Evolutionary conservation across 2,888 invertebrate genomes (phyloP).

Genomic region (Drosophila kanekoi): DNA sequence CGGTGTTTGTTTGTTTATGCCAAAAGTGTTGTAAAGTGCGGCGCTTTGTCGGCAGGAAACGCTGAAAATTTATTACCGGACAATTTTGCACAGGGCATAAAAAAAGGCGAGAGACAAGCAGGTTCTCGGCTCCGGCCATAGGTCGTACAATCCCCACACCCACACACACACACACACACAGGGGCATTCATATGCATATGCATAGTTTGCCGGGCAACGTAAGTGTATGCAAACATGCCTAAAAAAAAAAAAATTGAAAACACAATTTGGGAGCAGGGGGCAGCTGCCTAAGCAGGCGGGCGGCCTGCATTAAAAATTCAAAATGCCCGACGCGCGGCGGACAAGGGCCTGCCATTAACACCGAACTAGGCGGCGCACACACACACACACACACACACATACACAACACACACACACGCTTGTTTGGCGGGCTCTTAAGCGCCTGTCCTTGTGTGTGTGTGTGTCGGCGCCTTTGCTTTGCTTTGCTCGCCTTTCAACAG

Average conservation of each 20-base stretch:
- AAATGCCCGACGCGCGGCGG: constrained; percentile 74
- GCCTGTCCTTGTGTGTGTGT: constrained; percentile 28
- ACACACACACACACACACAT: constrained; percentile 20
- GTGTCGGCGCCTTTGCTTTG: constrained; percentile 61
- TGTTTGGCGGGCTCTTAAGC: constrained; percentile 61
- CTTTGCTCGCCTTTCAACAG: constrained; percentile 66
- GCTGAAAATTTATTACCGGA: constrained; percentile 83
- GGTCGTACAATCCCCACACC: not conserved
- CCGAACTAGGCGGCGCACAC: constrained; percentile 49
- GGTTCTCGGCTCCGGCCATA: constrained; percentile 4
- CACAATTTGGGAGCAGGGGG: constrained; percentile 51
- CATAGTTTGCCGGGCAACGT: constrained; percentile 70
- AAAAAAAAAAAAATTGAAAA: constrained; percentile 54
- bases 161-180: constrained; percentile 17
- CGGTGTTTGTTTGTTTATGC: constrained; percentile 77
- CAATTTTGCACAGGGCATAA: constrained; percentile 71
- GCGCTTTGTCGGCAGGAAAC: constrained; percentile 82
- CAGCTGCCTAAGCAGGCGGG: constrained; percentile 55
- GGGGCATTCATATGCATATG: constrained; percentile 70
- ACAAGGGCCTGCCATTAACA: constrained; percentile 75
- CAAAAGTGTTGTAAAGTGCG: constrained; percentile 82
- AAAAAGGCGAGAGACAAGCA: constrained; percentile 49
- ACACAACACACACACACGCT: constrained; percentile 19
- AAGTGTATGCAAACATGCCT: constrained; percentile 79
- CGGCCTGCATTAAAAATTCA: constrained; percentile 76